These are phyloP conservation scores for Ficedula albicollis DNA, from an alignment of 2,797 vertebrate genomes.

Conservation along the genomic window DNA sequence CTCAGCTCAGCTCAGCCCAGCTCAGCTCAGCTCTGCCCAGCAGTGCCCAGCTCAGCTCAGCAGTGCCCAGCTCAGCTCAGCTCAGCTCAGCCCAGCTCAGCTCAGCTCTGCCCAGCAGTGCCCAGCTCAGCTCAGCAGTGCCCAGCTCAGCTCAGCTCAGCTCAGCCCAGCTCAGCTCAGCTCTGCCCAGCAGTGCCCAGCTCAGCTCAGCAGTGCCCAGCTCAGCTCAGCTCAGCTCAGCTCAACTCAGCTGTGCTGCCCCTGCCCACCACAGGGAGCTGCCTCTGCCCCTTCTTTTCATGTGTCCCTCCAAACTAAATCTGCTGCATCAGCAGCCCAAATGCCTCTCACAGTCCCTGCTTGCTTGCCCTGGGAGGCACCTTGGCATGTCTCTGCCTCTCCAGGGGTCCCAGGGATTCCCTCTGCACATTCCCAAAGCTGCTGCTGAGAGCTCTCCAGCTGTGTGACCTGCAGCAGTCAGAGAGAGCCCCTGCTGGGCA, in stretches of 20 bases:
- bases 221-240: neutral
- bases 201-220: neutral
- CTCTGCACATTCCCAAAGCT: neutral
- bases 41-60: neutral
- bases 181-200: neutral
- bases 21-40: neutral
- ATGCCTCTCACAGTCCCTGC: neutral
- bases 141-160: neutral
- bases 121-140: neutral
- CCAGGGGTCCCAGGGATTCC: neutral
- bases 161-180: neutral
- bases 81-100: neutral
- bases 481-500: rapidly evolving
- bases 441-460: neutral
- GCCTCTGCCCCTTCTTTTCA: neutral
- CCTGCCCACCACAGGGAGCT: neutral
- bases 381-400: neutral
- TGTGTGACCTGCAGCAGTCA: rapidly evolving
- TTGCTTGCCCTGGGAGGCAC: neutral
- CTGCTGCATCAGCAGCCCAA: neutral
- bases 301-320: neutral
- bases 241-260: neutral
- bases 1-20: neutral
- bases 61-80: neutral
- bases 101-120: neutral